Percentiles rank a stretch among this genome's conserved stretches.
phyloP scores from a whole-genome alignment of 2,113 vertebrate genomes.

The Chlorocebus sabaeus region DNA sequence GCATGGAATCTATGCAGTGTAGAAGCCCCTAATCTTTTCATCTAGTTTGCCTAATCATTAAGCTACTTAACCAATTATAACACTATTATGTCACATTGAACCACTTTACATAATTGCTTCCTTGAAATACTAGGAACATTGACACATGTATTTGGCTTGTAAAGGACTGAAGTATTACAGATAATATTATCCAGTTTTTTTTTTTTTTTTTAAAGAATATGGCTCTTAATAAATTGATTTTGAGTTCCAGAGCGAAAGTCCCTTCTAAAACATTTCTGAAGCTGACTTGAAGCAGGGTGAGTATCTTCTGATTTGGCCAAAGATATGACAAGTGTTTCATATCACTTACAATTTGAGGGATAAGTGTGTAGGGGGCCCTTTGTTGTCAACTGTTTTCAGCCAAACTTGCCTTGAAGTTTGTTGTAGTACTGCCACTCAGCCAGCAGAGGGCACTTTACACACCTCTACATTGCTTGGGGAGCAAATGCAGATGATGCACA shows the following conservation, averaged over 20 bases:
- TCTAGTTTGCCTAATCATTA: conserved; percentile 84
- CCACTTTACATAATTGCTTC: conserved; percentile 85
- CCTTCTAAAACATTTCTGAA: conserved; percentile 75
- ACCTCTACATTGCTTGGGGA: conserved; percentile 76
- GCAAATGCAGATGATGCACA: conserved; percentile 80
- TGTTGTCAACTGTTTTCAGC: conserved; percentile 76
- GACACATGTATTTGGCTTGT: conserved; percentile 88
- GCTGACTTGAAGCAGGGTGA: conserved; percentile 79
- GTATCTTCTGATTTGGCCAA: conserved; percentile 73
- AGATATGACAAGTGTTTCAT: conserved; percentile 70
- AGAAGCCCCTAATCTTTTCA: conserved; percentile 81
- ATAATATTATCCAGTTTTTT: conserved; percentile 82
- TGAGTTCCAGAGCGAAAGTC: conserved; percentile 82
- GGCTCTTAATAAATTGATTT: conserved; percentile 86
- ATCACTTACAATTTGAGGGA: conserved; percentile 62
- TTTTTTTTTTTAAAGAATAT: conserved; percentile 83
- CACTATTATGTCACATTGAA: conserved; percentile 87
- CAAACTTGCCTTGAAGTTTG: conserved; percentile 64
- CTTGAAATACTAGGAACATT: conserved; percentile 87
- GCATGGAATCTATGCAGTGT: conserved; percentile 76
- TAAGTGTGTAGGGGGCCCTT: conserved; percentile 75
- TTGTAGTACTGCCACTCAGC: conserved; percentile 79
- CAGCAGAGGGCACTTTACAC: conserved; percentile 87
- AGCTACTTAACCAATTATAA: conserved; percentile 85
- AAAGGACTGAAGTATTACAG: conserved; percentile 86